Evolutionary conservation across 2,797 vertebrate species (phyloP).

Genomic region (Mus spretus): DNA sequence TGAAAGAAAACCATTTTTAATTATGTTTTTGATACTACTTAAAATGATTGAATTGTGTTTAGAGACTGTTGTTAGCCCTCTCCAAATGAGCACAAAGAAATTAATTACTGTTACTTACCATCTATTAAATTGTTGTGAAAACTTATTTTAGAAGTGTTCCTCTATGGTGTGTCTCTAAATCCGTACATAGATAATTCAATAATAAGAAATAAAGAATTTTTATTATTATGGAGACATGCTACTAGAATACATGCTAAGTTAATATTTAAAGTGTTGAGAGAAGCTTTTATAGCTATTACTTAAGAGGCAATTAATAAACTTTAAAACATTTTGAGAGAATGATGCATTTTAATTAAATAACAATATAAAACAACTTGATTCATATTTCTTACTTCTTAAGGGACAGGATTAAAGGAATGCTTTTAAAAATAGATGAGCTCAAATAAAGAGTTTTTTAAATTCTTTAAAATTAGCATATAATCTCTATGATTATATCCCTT

Average conservation of each 20-base stretch:
- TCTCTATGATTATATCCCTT: background rate
- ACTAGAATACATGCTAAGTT: background rate
- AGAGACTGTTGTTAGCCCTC: background rate
- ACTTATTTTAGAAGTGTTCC: background rate
- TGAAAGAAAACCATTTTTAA: background rate
- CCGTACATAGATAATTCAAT: background rate
- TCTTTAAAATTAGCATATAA: background rate
- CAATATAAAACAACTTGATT: constrained; percentile 15
- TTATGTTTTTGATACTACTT: background rate
- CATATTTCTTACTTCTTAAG: background rate
- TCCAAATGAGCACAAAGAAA: background rate
- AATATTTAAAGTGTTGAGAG: background rate
- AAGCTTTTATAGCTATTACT: background rate
- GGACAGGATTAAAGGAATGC: background rate
- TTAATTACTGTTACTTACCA: background rate
- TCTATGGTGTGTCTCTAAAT: background rate
- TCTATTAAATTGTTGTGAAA: background rate
- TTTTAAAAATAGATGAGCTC: background rate
- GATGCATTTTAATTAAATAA: constrained; percentile 18
- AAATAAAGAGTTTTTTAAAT: background rate
- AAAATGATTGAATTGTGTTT: background rate
- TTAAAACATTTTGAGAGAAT: background rate
- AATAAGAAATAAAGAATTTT: background rate
- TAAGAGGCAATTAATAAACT: background rate
- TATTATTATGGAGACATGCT: background rate